Evolutionary conservation across 2,888 invertebrate genomes (phyloP).

Genomic region (Autographa gamma): DNA sequence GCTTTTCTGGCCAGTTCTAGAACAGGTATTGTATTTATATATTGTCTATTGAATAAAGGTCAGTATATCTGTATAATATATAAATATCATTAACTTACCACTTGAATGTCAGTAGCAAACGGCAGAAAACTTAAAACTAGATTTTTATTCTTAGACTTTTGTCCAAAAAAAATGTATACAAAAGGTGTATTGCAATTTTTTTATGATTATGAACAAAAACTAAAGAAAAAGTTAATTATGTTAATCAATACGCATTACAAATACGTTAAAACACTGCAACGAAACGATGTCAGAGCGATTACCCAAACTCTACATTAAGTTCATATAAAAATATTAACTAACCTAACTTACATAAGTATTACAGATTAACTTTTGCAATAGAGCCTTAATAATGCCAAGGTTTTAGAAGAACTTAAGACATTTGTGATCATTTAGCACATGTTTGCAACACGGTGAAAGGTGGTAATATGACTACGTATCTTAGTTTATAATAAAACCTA

Average conservation of each 20-base stretch:
- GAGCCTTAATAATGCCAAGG: constrained; percentile 46
- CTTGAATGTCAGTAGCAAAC: constrained; percentile 38
- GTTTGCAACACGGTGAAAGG: constrained; percentile 40
- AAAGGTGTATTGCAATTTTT: too few relatives aligned
- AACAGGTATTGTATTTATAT: constrained; percentile 32
- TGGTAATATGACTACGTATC: constrained; percentile 1
- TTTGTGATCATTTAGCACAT: constrained; percentile 5
- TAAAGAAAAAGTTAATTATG: constrained; percentile 19
- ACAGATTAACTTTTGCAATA: constrained; percentile 43
- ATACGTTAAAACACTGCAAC: constrained; percentile 12
- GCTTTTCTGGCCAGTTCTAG: constrained; percentile 23
- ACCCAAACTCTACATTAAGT: constrained; percentile 39
- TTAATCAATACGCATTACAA: constrained; percentile 37
- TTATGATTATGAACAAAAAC: too few relatives aligned
- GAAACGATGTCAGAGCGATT: constrained; percentile 51
- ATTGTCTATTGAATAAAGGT: constrained; percentile 38
- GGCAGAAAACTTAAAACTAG: neutral
- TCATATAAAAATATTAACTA: constrained; percentile 47
- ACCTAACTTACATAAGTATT: constrained; percentile 50
- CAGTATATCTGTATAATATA: constrained; percentile 18
- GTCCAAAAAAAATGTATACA: too few relatives aligned
- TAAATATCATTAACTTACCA: constrained; percentile 21
- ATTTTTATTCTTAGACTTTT: too few relatives aligned
- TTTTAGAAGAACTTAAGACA: constrained; percentile 25
- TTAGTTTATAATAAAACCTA: neutral